Evolutionary conservation across 2,797 vertebrate genomes (phyloP).

Genomic region (Otus scops): DNA sequence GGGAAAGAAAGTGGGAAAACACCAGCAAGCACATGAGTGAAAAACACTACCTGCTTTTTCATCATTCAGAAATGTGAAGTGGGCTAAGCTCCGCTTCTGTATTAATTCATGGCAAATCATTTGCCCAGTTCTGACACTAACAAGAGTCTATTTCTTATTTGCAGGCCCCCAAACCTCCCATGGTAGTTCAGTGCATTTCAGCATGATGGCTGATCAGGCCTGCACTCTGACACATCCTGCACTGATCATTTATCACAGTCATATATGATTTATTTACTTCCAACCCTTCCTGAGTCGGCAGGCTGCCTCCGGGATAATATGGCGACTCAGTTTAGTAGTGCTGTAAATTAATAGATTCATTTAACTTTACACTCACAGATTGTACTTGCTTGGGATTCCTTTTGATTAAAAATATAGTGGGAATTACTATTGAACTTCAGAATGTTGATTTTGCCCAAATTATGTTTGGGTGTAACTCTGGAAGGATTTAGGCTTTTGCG

Average conservation of each 20-base stretch:
- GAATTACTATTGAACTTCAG: neutral
- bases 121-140: slow-evolving; percentile 45
- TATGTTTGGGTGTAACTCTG: neutral
- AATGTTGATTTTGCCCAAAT: neutral
- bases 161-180: slow-evolving; percentile 22
- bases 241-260: slow-evolving; percentile 59
- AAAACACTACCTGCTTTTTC: neutral
- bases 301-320: neutral
- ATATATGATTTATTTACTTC: slow-evolving; percentile 64
- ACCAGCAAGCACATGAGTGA: neutral
- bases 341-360: slow-evolving; percentile 28
- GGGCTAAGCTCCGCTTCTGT: neutral
- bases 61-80: neutral
- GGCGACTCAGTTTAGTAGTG: neutral
- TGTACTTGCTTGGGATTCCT: neutral
- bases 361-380: neutral
- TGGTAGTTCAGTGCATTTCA: slow-evolving; percentile 46
- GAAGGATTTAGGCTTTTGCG: neutral
- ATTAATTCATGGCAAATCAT: slow-evolving; percentile 26
- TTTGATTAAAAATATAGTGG: neutral
- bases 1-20: neutral
- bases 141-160: slow-evolving; percentile 51
- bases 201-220: neutral
- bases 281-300: slow-evolving; percentile 25
- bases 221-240: slow-evolving; percentile 30